Evolutionary conservation across 2,113 vertebrate genomes (phyloP), one percentile per base, ranked within the genome.

Genomic region (Lamprotornis superbus): DNA sequence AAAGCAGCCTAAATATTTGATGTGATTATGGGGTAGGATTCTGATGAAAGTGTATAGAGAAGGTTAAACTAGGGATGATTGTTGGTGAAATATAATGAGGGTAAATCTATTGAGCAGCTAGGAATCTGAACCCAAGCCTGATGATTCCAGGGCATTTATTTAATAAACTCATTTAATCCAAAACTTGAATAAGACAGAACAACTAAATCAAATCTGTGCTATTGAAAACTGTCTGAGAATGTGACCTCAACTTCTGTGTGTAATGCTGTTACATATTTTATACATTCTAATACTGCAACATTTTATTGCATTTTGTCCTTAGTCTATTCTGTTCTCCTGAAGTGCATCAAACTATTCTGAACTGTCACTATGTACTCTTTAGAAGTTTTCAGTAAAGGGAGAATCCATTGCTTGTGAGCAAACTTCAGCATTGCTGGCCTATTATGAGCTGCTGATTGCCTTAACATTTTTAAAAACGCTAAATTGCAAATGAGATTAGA

Each of bases 401-500:
- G 57, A 69, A 80, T 65, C 46, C 61, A 11, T 74, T 92, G 56
- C 37, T 89, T 70, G 69, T 73, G 23, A 87, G 56, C 49, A 68
- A 77, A 78, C 35, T 89, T 75, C 25, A 67, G 6, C 74, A 42
- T 76, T 35, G 39, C 53, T 0, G 19, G 16, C 35, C 89, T 83
- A 49, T 70, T 93, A 40, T 25, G 69, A 94, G 40, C 46, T 4
- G 1, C 35, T 46, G 49, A 52, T 77, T 70, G 65, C 57, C 37
- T 75, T 35, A 74, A 69, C 44, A 35, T 94, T 93, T 89, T 47
- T 30, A 56, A 76, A 76, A 89, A 88, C 27, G 1, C n/a, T 28
- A 87, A 71, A 52, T 95, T 93, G 76, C 64, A 93, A 94, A 91
- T 95, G 61, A 89, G 73, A 87, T 80, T 74, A 92, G 73, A 89